Conservation (phyloP, 2,888 invertebrate species). For the Gasteruption jaculator region DNA sequence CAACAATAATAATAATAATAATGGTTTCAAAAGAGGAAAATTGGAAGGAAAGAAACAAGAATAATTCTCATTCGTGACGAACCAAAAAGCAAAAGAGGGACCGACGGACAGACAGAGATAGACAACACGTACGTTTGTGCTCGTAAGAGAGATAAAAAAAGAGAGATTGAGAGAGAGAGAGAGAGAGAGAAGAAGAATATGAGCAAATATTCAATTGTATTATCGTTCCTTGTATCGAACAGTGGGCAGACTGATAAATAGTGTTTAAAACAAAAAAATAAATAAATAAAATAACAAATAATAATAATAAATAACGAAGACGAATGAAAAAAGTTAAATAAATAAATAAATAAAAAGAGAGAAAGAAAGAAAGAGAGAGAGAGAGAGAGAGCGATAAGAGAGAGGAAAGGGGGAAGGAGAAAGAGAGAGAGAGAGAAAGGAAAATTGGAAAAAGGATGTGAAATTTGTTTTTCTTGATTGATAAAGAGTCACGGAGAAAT, state of each 20-base stretch:
- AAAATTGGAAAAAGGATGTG: constrained; percentile 27
- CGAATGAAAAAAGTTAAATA: constrained; percentile 21
- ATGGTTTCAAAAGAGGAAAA: too few relatives aligned
- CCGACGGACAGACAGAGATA: too few relatives aligned
- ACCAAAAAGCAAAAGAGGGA: too few relatives aligned
- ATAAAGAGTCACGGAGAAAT: too few relatives aligned
- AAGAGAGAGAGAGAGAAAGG: constrained; percentile 18
- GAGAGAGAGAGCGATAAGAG: constrained; percentile 25
- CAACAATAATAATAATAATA: too few relatives aligned
- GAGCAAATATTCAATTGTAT: constrained; percentile 50
- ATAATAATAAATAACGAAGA: constrained; percentile 13
- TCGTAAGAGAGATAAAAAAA: too few relatives aligned
- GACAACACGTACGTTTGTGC: too few relatives aligned
- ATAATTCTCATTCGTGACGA: too few relatives aligned
- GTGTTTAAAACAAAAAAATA: constrained; percentile 33
- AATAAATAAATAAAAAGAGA: constrained; percentile 36
- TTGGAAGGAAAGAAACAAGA: too few relatives aligned
- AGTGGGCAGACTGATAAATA: constrained; percentile 47
- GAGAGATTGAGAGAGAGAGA: too few relatives aligned
- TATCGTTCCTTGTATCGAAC: constrained; percentile 51
- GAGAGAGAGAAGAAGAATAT: too few relatives aligned
- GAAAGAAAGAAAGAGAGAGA: constrained; percentile 34
- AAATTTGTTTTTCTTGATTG: too few relatives aligned
- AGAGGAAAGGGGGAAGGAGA: constrained; percentile 19
- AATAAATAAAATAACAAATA: constrained; percentile 17